Percentiles rank a stretch among this genome's conserved stretches.
Evolutionary conservation across 2,888 invertebrate genomes (phyloP).

Genomic region (Clusia tigrina): DNA sequence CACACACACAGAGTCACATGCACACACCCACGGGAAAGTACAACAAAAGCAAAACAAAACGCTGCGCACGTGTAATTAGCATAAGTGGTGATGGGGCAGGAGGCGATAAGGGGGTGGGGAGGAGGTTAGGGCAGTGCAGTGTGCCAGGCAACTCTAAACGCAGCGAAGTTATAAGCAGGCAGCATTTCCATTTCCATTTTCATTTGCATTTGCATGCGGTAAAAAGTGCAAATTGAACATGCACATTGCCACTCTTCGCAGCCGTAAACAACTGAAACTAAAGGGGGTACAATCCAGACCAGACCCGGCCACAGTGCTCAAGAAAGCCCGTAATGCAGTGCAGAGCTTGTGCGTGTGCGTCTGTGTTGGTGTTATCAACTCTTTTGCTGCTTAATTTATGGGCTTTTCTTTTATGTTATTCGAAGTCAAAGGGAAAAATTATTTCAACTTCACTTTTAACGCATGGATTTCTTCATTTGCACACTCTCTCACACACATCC

Average conservation of each 20-base stretch:
- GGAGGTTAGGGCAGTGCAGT: background rate
- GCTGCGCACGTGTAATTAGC: background rate
- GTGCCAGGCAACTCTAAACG: background rate
- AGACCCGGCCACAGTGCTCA: background rate
- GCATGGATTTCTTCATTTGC: background rate
- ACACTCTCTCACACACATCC: background rate
- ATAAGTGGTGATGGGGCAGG: background rate
- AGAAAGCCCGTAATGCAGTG: background rate
- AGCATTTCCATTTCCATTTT: too few species aligned
- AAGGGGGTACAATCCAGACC: too few species aligned
- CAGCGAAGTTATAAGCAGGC: too few species aligned
- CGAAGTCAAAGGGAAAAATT: background rate
- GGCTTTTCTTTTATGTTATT: background rate
- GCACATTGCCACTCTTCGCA: background rate
- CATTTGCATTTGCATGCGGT: too few species aligned
- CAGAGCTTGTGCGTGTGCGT: background rate
- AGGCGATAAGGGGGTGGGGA: background rate
- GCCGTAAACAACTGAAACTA: background rate
- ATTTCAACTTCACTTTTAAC: background rate
- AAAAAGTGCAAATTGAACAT: slow-evolving; percentile 1
- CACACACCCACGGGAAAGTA: background rate
- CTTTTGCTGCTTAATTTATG: background rate
- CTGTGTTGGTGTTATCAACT: background rate
- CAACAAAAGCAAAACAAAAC: background rate
- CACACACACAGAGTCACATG: background rate